Evolutionary conservation across 1,140 invertebrate species (phyloP), one percentile per base, ranked within the genome.

Genomic region (Protaetia brevitarsis): DNA sequence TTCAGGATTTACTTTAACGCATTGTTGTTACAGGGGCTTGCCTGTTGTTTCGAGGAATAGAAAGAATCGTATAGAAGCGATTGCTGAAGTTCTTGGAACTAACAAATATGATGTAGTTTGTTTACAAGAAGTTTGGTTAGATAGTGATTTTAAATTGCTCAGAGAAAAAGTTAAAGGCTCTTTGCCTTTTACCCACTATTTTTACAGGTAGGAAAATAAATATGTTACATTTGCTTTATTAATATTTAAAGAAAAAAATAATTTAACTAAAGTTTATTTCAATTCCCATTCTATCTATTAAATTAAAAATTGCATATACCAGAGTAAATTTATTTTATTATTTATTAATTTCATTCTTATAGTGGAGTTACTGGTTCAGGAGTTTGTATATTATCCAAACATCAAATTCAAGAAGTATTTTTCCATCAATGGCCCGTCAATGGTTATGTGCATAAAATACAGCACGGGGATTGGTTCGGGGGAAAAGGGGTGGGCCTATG

Each of bases 401-500:
- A 89, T 81, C 82, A 85, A n/a, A 96, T 98, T 45, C 80, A 90
- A 73, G 91, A 95, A 76, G 90, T 91, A 0, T 89, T 96, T 74
- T 96, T 94, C 72, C 92, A 96, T 79, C 87, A 90, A 66, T 99
- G 93, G 89, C 86, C 93, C 28, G 80, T 98, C n/a, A 98, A 98
- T 84, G 96, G 96, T 2, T 98, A 97, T 76, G 89, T 96, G 61
- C 96, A 98, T 78, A 97, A 96, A 80, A 84, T 98, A 69, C 92
- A 95, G 56, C 96, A 98, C 81, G 96, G 94, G 1, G 96, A 98
- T 78, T 99, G 96, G 96, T 98, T 97, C 82, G 96, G 94, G 60
- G 96, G 96, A 5, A 98, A 98, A 86, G 95, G 95, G 31, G 88
- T 98, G 60, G 96, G 94, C 8, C 78, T 98, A n/a, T 95, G 91